Evolutionary conservation across 1,140 invertebrate species (phyloP).

Genomic region (Pseudomyrmex flavicornis): DNA sequence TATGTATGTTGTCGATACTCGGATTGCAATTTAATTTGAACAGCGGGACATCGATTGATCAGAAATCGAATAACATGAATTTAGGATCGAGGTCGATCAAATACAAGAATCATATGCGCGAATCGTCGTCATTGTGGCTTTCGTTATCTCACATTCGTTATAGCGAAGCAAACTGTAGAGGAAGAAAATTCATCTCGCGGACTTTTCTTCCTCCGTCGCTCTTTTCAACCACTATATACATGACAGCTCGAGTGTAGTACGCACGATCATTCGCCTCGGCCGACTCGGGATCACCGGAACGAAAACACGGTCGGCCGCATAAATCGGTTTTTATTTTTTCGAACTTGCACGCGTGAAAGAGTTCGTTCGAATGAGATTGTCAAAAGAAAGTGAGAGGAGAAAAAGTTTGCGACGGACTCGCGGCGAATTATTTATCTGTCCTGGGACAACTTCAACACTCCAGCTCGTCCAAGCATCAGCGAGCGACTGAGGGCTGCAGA

Average conservation of each 20-base stretch:
- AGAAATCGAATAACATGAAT: no score
- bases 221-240: neutral
- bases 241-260: slow-evolving; percentile 11
- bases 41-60: neutral
- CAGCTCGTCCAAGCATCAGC: slow-evolving; percentile 79
- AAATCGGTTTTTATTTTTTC: neutral
- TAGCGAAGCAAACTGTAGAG: neutral
- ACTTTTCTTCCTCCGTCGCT: neutral
- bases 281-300: neutral
- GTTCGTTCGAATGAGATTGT: neutral
- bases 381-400: neutral
- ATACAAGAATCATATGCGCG: neutral
- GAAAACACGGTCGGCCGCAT: neutral
- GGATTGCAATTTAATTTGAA: neutral
- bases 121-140: neutral
- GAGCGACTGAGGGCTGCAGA: slow-evolving; percentile 81
- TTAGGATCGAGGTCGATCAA: neutral
- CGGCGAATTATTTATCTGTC: slow-evolving; percentile 59
- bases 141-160: no score
- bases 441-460: slow-evolving; percentile 69
- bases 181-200: slow-evolving; percentile 8
- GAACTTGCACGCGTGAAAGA: slow-evolving; percentile 5
- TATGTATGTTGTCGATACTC: neutral
- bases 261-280: neutral
- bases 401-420: slow-evolving; percentile 6